Conservation (phyloP, 2,888 invertebrate genomes). For the Acleris literana region DNA sequence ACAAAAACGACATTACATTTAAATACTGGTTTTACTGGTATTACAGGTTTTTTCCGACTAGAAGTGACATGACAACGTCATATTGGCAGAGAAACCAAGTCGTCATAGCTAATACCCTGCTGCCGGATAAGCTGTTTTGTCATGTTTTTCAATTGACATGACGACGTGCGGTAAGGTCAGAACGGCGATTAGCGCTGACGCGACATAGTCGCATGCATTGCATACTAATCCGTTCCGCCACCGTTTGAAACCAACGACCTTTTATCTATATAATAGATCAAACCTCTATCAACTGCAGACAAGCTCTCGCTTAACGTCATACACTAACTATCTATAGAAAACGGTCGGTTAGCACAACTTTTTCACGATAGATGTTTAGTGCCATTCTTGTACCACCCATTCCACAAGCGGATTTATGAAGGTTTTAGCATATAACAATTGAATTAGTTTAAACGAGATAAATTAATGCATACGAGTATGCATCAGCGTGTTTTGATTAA, state of each 20-base stretch:
- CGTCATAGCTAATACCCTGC: not conserved
- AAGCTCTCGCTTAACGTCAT: too few species aligned
- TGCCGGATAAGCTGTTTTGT: not conserved
- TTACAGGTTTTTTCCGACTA: not conserved
- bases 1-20: too few species aligned
- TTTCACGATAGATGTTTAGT: too few species aligned
- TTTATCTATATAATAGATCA: not conserved
- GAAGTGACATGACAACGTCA: not conserved
- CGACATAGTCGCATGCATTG: constrained; percentile 1
- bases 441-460: too few species aligned
- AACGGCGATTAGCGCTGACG: constrained; percentile 3
- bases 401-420: not conserved
- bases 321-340: too few species aligned
- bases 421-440: not conserved
- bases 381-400: too few species aligned
- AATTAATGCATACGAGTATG: too few species aligned
- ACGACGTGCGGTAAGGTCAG: constrained; percentile 8
- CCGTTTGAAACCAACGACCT: not conserved
- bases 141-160: not conserved
- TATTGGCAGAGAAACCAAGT: not conserved
- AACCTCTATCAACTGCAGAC: too few species aligned
- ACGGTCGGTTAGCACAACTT: too few species aligned
- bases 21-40: too few species aligned
- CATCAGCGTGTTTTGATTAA: too few species aligned
- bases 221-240: constrained; percentile 11